Percentiles rank a stretch among this genome's conserved stretches.
These are phyloP conservation scores for Drosophila rhopaloa DNA, from an alignment of 1,140 invertebrate species.

Conservation along the genomic window DNA sequence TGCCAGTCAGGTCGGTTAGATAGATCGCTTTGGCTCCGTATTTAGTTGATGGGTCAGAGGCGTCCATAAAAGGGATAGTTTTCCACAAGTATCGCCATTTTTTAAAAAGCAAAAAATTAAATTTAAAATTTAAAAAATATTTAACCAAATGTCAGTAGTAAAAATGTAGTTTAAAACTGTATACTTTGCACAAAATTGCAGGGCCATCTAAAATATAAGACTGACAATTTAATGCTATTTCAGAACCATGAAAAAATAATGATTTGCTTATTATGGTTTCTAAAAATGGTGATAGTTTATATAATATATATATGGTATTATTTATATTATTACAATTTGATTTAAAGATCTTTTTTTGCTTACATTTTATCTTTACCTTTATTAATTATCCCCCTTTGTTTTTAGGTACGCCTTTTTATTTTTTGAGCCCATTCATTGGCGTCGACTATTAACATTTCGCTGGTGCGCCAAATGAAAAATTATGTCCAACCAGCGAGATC, in stretches of 20 bases:
- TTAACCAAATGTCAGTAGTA: background rate
- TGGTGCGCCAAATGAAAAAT: conserved; percentile 42
- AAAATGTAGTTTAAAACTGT: background rate
- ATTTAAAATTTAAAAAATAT: background rate
- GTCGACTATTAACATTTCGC: conserved; percentile 47
- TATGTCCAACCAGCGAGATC: conserved; percentile 38
- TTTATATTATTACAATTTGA: too few species aligned
- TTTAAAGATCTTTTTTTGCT: too few species aligned
- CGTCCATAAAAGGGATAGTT: background rate
- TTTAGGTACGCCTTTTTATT: background rate
- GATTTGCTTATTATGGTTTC: too few species aligned
- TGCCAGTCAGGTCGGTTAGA: conserved; percentile 54
- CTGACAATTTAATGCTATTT: too few species aligned
- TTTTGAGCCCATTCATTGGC: conserved; percentile 27
- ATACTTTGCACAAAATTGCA: too few species aligned
- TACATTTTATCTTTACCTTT: background rate
- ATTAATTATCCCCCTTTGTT: background rate
- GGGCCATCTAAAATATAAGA: too few species aligned
- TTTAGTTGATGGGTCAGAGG: conserved; percentile 44
- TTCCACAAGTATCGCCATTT: too few species aligned
- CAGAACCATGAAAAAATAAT: too few species aligned
- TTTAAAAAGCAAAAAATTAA: too few species aligned
- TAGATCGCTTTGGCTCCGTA: conserved; percentile 36
- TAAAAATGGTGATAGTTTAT: too few species aligned
- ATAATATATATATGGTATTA: background rate